A percentile compares a stretch with the other conserved stretches of the same genome.
These are phyloP conservation scores for Hippocampus comes DNA, from an alignment of 2,113 vertebrate genomes.

Conservation along the genomic window DNA sequence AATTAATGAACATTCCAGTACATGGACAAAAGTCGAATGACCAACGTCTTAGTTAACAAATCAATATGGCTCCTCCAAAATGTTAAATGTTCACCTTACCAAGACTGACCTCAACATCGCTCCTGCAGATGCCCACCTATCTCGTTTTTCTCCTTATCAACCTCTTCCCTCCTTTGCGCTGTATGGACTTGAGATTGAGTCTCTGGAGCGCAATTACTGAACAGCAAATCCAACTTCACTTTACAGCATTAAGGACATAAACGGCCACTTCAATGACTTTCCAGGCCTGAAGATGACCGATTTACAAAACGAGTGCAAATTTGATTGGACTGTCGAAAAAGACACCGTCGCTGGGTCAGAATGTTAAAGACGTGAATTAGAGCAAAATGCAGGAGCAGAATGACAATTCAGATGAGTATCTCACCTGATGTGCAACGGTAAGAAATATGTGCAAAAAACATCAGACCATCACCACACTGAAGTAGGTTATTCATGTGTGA, in stretches of 20 bases:
- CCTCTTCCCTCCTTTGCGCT: constrained; percentile 1
- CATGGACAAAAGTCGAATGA: neutral
- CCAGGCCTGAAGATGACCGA: constrained; percentile 22
- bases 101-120: neutral
- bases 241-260: constrained; percentile 43
- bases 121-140: constrained; percentile 5
- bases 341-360: constrained; percentile 5
- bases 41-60: neutral
- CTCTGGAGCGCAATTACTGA: constrained; percentile 38
- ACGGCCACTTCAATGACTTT: constrained; percentile 37
- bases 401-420: neutral
- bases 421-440: constrained; percentile 9
- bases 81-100: neutral
- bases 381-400: neutral
- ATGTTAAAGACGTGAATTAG: constrained; percentile 37
- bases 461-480: constrained; percentile 3
- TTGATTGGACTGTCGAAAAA: constrained; percentile 28
- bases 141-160: neutral
- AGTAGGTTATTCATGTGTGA: constrained; percentile 10
- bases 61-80: too few relatives aligned
- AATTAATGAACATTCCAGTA: neutral
- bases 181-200: constrained; percentile 33
- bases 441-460: constrained; percentile 2
- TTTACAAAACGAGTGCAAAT: constrained; percentile 32
- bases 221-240: constrained; percentile 47